Conservation (phyloP, 2,888 invertebrate genomes). For the Ferrisia virgata region DNA sequence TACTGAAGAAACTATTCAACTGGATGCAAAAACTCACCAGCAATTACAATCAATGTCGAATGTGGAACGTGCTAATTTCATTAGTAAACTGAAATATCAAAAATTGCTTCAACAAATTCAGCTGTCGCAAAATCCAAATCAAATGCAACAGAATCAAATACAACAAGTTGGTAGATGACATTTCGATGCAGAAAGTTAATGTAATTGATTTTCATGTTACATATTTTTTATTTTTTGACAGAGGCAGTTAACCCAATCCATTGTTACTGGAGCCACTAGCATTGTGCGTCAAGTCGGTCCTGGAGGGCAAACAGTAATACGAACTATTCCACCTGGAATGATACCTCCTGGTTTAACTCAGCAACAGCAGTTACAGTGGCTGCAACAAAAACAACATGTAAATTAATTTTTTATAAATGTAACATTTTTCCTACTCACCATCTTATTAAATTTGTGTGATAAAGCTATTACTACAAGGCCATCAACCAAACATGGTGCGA, state of each 20-base stretch:
- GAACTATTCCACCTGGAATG: conserved; percentile 46
- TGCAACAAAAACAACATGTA: conserved; percentile 47
- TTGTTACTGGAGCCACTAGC: conserved; percentile 40
- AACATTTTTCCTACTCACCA: not conserved
- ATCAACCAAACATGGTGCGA: conserved; percentile 49
- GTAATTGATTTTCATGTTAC: not conserved
- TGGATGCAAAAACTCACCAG: conserved; percentile 79
- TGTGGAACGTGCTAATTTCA: conserved; percentile 43
- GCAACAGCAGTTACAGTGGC: conserved; percentile 47
- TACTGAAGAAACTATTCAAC: conserved; percentile 61
- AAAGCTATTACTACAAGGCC: conserved; percentile 49
- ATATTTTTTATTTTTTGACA: conserved; percentile 33
- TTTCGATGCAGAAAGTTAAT: not conserved
- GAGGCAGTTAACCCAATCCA: conserved; percentile 45
- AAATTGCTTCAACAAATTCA: conserved; percentile 55
- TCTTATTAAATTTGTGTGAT: not conserved
- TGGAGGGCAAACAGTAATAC: conserved; percentile 47
- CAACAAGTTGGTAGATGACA: conserved; percentile 31
- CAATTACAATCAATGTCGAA: conserved; percentile 71
- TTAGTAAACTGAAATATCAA: conserved; percentile 52
- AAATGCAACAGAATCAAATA: conserved; percentile 55
- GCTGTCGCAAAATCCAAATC: conserved; percentile 56
- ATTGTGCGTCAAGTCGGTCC: conserved; percentile 44
- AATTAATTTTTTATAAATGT: not conserved
- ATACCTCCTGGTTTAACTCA: conserved; percentile 47